Base-by-base conservation (phyloP, 2,797 vertebrate genomes). In the Myotis myotis region DNA sequence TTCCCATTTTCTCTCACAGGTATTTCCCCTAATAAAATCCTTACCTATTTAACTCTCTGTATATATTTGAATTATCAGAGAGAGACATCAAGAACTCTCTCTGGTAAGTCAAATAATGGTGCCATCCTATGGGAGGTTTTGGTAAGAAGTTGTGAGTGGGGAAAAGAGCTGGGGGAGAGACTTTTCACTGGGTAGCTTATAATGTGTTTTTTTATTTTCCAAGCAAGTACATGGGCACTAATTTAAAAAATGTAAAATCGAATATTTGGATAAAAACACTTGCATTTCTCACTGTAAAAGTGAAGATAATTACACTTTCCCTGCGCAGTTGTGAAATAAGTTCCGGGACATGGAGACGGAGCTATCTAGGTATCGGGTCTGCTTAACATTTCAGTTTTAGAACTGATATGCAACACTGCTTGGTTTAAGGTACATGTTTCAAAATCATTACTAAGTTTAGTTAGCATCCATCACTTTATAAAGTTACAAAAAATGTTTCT, bases 181-280 rank as follows among this genome's bases (percentile, higher is more conserved):
- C 41, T 74, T 71, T 81, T 75, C 57, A 64, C 19, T 28, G 28
- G 44, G 16, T 12, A 38, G 0, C 15, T 38, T 64, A 57, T 6
- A 28, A 62, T 15, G 5, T 62, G 3, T 15, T 28, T 53, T 79
- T 81, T 28, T 15, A 72, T 72, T 83, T 92, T 75, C 28, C 28
- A 71, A 53, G 25, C 10, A 79, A 89, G 19, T 17, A 22, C 41
- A 87, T 41, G 9, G 12, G 30, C 33, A 70, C 66, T 44, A 49
- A 78, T 87, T 92, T 80, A 66, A 44, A 96, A 96, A 87, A 92
- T 47, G 2, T 66, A 57, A 83, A 80, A 57, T 57, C n/a, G 49
- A 51, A 23, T 80, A 20, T 64, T 83, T 83, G 25, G 36, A 64
- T 84, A 62, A 92, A 49, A 60, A 30, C 36, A 55, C 30, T 51